phyloP scores from a whole-genome alignment of 2,113 vertebrate species.

The Guaruba guarouba region DNA sequence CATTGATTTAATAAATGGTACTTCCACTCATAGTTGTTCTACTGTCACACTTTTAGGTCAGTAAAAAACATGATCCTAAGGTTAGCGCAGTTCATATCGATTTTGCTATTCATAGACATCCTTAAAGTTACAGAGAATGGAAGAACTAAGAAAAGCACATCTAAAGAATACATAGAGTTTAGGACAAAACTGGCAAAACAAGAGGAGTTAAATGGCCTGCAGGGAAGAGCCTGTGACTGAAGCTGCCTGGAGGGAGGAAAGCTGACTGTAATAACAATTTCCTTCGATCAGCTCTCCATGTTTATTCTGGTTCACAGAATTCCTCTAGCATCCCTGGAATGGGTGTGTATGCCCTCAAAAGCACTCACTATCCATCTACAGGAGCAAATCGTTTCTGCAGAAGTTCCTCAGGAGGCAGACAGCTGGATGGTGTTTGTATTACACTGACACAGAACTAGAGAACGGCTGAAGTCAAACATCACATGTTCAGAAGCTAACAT shows the following conservation, averaged over 20 bases:
- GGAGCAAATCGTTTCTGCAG: background rate
- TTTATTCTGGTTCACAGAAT: background rate
- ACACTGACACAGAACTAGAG: background rate
- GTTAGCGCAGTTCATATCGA: background rate
- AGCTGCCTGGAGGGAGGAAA: background rate
- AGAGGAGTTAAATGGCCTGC: background rate
- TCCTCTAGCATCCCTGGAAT: background rate
- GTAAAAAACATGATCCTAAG: background rate
- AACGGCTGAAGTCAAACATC: background rate
- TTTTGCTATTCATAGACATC: background rate
- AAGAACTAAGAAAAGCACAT: background rate
- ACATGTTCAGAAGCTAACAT: background rate
- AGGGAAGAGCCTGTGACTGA: background rate
- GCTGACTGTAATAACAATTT: background rate
- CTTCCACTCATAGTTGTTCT: background rate
- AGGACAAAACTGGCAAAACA: background rate
- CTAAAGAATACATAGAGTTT: background rate
- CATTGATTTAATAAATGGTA: background rate
- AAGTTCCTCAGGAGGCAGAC: background rate
- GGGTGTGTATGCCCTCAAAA: background rate
- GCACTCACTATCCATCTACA: accelerated
- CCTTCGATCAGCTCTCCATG: background rate
- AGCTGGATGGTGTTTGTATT: background rate
- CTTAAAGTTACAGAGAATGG: background rate
- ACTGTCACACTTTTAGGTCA: background rate